A percentile compares a stretch with the other conserved stretches of the same genome.
phyloP scores from a whole-genome alignment of 2,888 invertebrate genomes.

The Campoletis raptor region DNA sequence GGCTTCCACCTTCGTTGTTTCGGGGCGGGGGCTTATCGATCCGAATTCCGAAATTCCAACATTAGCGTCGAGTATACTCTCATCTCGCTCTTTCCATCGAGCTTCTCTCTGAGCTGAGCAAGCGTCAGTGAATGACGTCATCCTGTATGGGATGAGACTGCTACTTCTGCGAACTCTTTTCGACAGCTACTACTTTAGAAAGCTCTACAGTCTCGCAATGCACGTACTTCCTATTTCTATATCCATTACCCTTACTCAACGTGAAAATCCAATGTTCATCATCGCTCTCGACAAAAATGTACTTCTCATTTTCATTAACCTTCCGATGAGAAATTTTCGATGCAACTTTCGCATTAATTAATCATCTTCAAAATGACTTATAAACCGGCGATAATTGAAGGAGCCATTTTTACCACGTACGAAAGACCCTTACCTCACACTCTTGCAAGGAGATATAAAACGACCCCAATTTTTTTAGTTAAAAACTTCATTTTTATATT shows the following conservation, averaged over 20 bases:
- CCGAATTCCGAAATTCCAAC: constrained; percentile 71
- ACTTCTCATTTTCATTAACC: background rate
- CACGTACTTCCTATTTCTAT: constrained; percentile 1
- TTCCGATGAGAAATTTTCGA: background rate
- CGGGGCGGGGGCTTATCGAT: constrained; percentile 68
- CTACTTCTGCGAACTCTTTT: constrained; percentile 59
- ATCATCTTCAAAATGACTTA: background rate
- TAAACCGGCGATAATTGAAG: background rate
- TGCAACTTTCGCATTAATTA: background rate
- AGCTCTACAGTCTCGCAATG: constrained; percentile 8
- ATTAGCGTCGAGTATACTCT: constrained; percentile 70
- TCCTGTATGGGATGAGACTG: constrained; percentile 60
- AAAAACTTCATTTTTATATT: no score
- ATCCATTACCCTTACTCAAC: constrained; percentile 6
- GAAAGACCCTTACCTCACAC: background rate
- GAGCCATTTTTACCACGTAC: background rate
- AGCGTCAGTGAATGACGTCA: constrained; percentile 71
- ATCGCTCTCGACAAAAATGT: constrained; percentile 17
- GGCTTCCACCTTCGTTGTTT: constrained; percentile 58
- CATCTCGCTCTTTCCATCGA: constrained; percentile 63
- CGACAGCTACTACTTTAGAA: constrained; percentile 51
- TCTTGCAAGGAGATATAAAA: no score
- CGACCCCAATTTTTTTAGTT: no score
- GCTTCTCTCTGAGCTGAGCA: constrained; percentile 64
- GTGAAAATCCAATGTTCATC: constrained; percentile 19